These are phyloP conservation scores for Acanthurus lineatus DNA, from an alignment of 2,797 vertebrate species.

Conservation along the genomic window DNA sequence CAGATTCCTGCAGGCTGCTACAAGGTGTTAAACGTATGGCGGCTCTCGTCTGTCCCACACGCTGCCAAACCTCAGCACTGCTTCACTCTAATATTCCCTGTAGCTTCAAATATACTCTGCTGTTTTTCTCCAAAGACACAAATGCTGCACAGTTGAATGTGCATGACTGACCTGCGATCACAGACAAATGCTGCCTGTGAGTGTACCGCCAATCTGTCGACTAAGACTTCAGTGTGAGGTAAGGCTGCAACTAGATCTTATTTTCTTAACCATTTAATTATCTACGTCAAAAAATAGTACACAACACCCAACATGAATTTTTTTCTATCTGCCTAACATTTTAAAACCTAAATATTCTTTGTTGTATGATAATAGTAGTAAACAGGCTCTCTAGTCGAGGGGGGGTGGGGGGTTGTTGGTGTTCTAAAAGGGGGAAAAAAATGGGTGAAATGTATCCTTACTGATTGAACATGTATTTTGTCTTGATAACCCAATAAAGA, in stretches of 20 bases:
- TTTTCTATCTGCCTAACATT: background rate
- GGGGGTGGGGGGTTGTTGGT: too few relatives aligned
- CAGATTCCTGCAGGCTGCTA: conserved; percentile 50
- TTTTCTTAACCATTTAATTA: background rate
- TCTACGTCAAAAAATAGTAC: too few relatives aligned
- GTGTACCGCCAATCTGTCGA: background rate
- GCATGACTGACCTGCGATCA: background rate
- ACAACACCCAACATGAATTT: too few relatives aligned
- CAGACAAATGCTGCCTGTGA: background rate
- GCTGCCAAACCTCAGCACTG: background rate
- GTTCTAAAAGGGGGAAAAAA: too few relatives aligned
- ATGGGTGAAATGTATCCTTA: too few relatives aligned
- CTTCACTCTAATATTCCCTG: conserved; percentile 1
- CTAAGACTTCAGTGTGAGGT: background rate
- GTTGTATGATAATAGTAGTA: too few relatives aligned
- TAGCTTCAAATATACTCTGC: background rate
- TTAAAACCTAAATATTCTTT: too few relatives aligned
- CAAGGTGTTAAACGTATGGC: conserved; percentile 62
- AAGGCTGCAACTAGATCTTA: background rate
- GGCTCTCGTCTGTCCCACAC: conserved; percentile 31
- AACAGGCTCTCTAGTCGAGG: too few relatives aligned
- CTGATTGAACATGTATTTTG: too few relatives aligned
- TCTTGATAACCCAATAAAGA: too few relatives aligned
- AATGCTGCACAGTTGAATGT: background rate
- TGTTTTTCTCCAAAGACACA: background rate